A percentile compares a stretch with the other conserved stretches of the same genome.
Conservation (phyloP, 2,888 invertebrate genomes). For the Scaptomyza flava region DNA sequence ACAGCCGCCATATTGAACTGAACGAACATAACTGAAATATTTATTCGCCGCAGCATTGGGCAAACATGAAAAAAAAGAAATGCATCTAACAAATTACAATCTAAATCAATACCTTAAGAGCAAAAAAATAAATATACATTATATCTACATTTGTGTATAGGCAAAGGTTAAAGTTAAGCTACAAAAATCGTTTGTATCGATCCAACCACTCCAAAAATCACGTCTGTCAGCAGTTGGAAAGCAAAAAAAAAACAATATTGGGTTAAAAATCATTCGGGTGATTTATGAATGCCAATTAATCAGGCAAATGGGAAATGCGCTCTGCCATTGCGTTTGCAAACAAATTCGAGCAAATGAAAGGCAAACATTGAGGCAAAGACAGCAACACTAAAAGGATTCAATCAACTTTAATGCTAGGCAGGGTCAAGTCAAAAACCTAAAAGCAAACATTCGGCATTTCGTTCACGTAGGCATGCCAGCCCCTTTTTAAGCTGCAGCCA, state of each 20-base stretch:
- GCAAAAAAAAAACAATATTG: slow-evolving; percentile 5
- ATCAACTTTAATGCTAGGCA: slow-evolving; percentile 20
- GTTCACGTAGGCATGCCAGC: background rate
- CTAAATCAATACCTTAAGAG: slow-evolving; percentile 4
- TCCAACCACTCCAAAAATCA: slow-evolving; percentile 15
- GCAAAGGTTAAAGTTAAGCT: slow-evolving; percentile 31
- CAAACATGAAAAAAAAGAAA: slow-evolving; percentile 6
- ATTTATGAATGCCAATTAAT: slow-evolving; percentile 69
- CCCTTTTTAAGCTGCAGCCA: background rate
- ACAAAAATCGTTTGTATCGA: slow-evolving; percentile 33
- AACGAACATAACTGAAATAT: slow-evolving; percentile 50
- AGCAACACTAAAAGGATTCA: slow-evolving; percentile 11
- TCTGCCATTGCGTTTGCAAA: slow-evolving; percentile 23
- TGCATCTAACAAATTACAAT: slow-evolving; percentile 31
- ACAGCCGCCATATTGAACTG: slow-evolving; percentile 54
- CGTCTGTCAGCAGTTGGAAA: slow-evolving; percentile 40
- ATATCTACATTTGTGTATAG: background rate
- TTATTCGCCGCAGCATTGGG: slow-evolving; percentile 48
- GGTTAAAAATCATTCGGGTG: slow-evolving; percentile 39
- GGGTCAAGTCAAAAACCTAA: background rate
- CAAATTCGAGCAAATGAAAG: slow-evolving; percentile 59
- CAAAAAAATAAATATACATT: slow-evolving; percentile 8
- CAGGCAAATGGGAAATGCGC: slow-evolving; percentile 61
- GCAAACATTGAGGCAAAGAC: slow-evolving; percentile 47
- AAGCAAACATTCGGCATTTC: slow-evolving; percentile 2